Evolutionary conservation across 2,888 invertebrate genomes (phyloP), one percentile per base, ranked within the genome.

Genomic region (Machimus rusticus): DNA sequence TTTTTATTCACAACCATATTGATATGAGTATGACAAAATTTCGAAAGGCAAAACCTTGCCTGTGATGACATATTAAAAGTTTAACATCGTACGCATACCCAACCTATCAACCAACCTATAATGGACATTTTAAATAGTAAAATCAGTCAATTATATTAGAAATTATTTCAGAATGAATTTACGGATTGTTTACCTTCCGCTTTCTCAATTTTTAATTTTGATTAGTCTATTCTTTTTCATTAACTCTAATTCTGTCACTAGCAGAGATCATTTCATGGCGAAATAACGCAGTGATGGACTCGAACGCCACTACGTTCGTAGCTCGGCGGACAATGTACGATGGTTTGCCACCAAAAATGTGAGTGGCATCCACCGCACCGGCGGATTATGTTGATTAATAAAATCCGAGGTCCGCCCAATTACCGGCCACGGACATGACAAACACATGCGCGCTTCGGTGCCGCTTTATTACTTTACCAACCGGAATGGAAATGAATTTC

Each of bases 381-480:
- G n/a, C 51, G 51, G 51, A 16, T 39, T 78, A 51, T 79, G 46
- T 79, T 79, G 79, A 51, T 79, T 46, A 46, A 79, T 79, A 79
- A 79, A 79, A 46, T 79, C 43, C 51, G 51, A 79, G 51, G 31
- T 79, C 51, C 51, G 23, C 46, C 46, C 79, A 79, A 79, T 79
- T 79, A 16, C 79, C 79, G 51, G 66, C 66, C 66, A 28, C 66
- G 19, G 12, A 66, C 66, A 66, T 66, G 66, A 23, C 66, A 66
- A 66, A 66, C 66, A 28, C 66, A 66, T 66, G 28, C 76, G 28
- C 76, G 79, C 5, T 23, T 16, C 78, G 46, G 46, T 19, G n/a
- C 78, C 39, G 39, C 78, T 78, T 78, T 78, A 43, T 78, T 78
- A 78, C 43, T 78, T 78, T 39, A 78, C 37, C 43, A 43, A 37